Percentiles rank a stretch among this genome's conserved stretches.
These are phyloP conservation scores for Dryoscopus gambensis DNA, from an alignment of 2,113 vertebrate species.

Conservation along the genomic window DNA sequence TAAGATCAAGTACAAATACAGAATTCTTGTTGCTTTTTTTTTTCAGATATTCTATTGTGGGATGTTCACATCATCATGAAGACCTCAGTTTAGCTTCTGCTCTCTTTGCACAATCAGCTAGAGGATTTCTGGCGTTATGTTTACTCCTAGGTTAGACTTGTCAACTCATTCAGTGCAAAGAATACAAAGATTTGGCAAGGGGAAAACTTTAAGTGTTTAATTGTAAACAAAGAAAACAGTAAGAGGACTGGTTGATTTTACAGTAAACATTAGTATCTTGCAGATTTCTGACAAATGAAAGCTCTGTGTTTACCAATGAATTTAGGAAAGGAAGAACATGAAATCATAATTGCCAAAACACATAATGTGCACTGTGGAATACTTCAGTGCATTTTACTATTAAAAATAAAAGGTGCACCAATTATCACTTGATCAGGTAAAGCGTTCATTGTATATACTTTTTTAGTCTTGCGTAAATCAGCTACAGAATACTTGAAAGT, in stretches of 20 bases:
- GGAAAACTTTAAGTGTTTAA: neutral
- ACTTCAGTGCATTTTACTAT: neutral
- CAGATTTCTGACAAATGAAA: neutral
- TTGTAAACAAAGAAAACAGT: neutral
- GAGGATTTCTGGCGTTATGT: neutral
- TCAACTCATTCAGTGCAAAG: neutral
- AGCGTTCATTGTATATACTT: neutral
- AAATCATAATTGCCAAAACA: neutral
- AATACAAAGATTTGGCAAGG: neutral
- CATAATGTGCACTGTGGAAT: neutral
- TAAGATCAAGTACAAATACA: neutral
- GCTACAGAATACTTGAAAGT: neutral
- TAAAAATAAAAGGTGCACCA: neutral
- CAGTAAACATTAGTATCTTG: neutral
- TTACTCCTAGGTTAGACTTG: neutral
- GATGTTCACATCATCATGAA: neutral
- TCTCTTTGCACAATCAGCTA: neutral
- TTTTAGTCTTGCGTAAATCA: neutral
- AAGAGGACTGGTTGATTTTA: neutral
- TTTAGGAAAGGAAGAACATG: neutral
- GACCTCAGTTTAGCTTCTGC: neutral
- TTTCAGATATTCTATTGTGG: neutral
- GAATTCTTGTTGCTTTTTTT: neutral
- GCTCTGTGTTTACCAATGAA: neutral
- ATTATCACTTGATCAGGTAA: neutral